Evolutionary conservation across 2,797 vertebrate genomes (phyloP), one percentile per base, ranked within the genome.

Genomic region (Tympanoctomys barrerae): DNA sequence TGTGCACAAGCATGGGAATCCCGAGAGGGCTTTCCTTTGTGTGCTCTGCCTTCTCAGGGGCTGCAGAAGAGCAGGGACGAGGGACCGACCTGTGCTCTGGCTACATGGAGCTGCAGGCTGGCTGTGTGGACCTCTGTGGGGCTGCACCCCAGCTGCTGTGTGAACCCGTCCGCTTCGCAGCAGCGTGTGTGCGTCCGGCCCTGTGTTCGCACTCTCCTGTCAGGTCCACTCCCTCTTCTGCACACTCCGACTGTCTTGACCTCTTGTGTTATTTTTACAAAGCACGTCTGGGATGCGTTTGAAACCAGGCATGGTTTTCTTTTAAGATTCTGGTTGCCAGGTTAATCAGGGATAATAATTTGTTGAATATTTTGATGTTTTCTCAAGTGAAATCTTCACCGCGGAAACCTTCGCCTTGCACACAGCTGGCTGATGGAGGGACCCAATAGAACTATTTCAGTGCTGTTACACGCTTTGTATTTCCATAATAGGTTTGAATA

Each of bases 311-410:
- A 26, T 42, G 24, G 68, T 82, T 59, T 9, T 79, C 73, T 75
- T 64, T 87, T 24, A 78, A 33, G 42, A 19, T 70, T 89, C 39
- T 83, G 64, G 26, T 90, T 94, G 46, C 9, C 52, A 90, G 90
- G 92, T 91, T 83, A 82, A 86, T 82, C 83, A 71, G 81, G 87
- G 91, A 13, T 82, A 89, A 91, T 86, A 83, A 62, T 91, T 90
- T 90, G 31, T 78, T 62, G 77, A 89, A 22, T 85, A 24, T 87
- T 85, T 87, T 77, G 24, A 80, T 89, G 28, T 39, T 52, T 79
- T 96, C 85, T 64, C 52, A 87, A 54, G 52, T 91, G 66, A 89
- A 82, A 39, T 31, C 94, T 80, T 77, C 22, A 84, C 14, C 62
- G 36, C 31, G 33, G 64, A 80, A 70, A 73, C 22, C n/a, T 81